Evolutionary conservation across 2,113 vertebrate genomes (phyloP), one percentile per base, ranked within the genome.

Genomic region (Psammodynastes pulverulentus): DNA sequence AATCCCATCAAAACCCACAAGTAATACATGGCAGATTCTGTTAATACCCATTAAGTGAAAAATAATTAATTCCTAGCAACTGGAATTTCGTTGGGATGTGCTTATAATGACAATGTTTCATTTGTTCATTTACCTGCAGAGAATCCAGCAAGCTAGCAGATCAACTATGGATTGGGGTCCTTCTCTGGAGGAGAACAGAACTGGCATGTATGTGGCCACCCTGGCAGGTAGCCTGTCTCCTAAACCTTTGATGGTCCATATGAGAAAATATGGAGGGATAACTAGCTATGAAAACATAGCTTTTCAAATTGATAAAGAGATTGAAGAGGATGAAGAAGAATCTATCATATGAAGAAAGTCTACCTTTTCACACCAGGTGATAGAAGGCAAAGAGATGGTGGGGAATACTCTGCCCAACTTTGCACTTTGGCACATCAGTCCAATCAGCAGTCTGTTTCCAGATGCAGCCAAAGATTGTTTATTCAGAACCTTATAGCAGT

Each of bases 201-300:
- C 97, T 0, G 98, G 98, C 7, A 90, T 97, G 96, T 98, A 98
- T 0, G 97, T 98, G 96, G 92, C 96, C 0, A 98, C 97, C 0
- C 94, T 98, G 92, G 96, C 96, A 0, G 98, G 98, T 34, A 98
- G 97, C 95, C 98, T 98, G 96, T 98, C 98, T 0, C 98, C 98
- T 88, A 98, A 97, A 48, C 98, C 98, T 0, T 95, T 98, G 95
- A 98, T 98, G 98, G 98, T 98, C 10, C 98, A 98, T 93, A 98
- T 98, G 98, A 4, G 98, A 91, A 98, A 97, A 92, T 98, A 98
- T 0, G 98, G 98, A 2, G 98, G 98, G 87, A 96, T 98, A 94
- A 98, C 98, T 97, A 98, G 98, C 97, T 98, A 97, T 0, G 98
- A 98, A 97, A 98, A 98, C 93, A 97, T 97, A 0, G 98, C 98